Percentiles rank a stretch among this genome's conserved stretches.
These are phyloP conservation scores for Marronus borbonicus DNA, from an alignment of 2,888 invertebrate genomes.

Conservation along the genomic window DNA sequence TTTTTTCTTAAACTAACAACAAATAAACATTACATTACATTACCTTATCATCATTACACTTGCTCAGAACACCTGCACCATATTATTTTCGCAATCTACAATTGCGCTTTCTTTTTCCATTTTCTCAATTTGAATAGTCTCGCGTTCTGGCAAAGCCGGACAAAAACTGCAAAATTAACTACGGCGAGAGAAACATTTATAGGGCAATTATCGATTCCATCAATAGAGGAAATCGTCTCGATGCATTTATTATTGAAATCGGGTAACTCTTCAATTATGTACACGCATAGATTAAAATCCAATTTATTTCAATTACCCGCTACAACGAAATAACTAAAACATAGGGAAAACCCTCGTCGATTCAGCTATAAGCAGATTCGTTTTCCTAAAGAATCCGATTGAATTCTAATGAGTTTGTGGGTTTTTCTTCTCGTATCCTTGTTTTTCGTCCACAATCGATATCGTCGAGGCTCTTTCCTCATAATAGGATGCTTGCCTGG, in stretches of 20 bases:
- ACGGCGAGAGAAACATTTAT: background rate
- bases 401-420: constrained; percentile 7
- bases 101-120: background rate
- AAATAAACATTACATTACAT: too few species aligned
- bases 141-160: background rate
- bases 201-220: background rate
- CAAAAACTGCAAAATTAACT: background rate
- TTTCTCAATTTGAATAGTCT: background rate
- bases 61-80: background rate
- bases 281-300: constrained; percentile 22
- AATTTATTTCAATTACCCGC: constrained; percentile 41
- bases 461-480: background rate
- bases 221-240: background rate
- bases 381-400: background rate
- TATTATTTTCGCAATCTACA: background rate
- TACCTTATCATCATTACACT: background rate
- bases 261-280: constrained; percentile 24
- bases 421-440: constrained; percentile 16
- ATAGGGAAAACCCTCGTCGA: background rate
- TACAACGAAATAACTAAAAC: background rate
- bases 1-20: too few species aligned
- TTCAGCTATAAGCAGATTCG: background rate
- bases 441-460: background rate
- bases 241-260: background rate
- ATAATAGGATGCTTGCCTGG: constrained; percentile 4